Conservation (phyloP, 64 coral and sea anemone genomes). For the Cladopsammia gracilis region DNA sequence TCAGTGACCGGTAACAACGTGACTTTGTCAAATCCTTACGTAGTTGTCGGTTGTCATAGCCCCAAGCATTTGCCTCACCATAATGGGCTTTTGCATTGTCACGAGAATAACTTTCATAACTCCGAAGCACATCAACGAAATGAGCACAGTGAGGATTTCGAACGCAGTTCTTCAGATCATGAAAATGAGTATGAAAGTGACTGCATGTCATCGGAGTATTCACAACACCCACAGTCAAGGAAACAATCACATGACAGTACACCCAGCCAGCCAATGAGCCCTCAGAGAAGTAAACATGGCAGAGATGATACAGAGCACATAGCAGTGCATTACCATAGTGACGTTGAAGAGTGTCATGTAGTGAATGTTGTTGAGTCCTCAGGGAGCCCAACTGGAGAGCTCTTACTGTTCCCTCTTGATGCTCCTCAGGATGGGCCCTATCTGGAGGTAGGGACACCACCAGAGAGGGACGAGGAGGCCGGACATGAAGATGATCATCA, state of each 20-base stretch:
- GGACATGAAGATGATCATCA: neutral
- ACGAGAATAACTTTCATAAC: neutral
- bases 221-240: conserved; percentile 1
- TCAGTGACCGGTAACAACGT: neutral
- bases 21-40: neutral
- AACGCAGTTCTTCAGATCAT: neutral
- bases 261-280: neutral
- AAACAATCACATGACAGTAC: conserved; percentile 23
- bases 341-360: conserved; percentile 53
- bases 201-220: neutral
- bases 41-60: neutral
- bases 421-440: conserved; percentile 32
- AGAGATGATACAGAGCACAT: conserved; percentile 29
- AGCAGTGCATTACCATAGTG: conserved; percentile 60
- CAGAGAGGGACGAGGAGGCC: conserved; percentile 5
- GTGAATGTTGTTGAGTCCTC: conserved; percentile 60
- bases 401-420: conserved; percentile 43
- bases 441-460: neutral
- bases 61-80: neutral
- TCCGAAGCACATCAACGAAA: neutral
- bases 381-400: conserved; percentile 45
- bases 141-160: neutral
- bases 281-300: conserved; percentile 27
- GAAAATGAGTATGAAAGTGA: conserved; percentile 24
- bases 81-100: neutral